phyloP scores from a whole-genome alignment of 2,113 vertebrate genomes.

The Cinclus mexicanus region DNA sequence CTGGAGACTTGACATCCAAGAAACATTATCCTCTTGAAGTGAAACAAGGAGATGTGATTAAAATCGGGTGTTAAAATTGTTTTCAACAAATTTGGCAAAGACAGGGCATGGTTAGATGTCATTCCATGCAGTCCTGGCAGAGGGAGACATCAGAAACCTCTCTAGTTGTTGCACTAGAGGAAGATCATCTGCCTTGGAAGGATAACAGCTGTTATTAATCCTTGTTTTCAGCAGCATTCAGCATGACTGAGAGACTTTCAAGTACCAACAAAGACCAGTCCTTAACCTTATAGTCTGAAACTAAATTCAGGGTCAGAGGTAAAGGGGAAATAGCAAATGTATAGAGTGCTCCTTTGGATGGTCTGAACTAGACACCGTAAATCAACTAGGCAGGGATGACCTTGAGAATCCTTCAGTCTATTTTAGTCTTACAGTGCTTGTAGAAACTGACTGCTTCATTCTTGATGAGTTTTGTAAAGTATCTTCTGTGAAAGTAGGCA shows the following conservation, averaged over 20 bases:
- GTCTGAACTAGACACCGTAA: neutral
- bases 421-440: neutral
- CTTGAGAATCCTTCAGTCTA: neutral
- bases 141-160: neutral
- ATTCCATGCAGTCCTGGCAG: neutral
- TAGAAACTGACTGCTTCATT: neutral
- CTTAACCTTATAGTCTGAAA: neutral
- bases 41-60: neutral
- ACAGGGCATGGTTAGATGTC: neutral
- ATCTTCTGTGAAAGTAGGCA: constrained; percentile 3
- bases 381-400: neutral
- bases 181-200: neutral
- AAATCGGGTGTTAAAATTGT: neutral
- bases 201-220: neutral
- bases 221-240: neutral
- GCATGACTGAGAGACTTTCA: neutral
- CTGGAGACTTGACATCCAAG: neutral
- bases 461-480: neutral
- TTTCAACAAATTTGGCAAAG: neutral
- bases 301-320: neutral
- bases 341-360: neutral
- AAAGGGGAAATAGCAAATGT: neutral
- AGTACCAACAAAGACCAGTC: neutral
- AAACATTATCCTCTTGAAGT: neutral
- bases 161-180: neutral